These are phyloP conservation scores for Battus philenor DNA, from an alignment of 1,140 invertebrate species.

Conservation along the genomic window DNA sequence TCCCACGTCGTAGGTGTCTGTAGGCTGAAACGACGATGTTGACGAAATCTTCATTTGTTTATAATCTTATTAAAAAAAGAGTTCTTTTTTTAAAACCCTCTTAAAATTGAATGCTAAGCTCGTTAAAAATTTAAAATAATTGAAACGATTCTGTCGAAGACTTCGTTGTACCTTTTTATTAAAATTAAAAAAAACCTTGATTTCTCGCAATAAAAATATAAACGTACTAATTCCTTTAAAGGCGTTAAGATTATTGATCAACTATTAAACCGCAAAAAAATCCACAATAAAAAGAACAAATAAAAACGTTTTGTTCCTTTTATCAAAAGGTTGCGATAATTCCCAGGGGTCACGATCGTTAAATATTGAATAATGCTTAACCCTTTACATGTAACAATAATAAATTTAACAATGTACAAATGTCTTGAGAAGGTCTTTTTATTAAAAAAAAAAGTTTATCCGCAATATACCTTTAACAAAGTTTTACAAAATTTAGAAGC, in stretches of 20 bases:
- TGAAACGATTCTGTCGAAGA: too few species aligned
- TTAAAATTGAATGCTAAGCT: too few species aligned
- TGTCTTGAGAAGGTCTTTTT: slow-evolving; percentile 8
- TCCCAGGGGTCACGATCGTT: slow-evolving; percentile 18
- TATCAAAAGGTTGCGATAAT: slow-evolving; percentile 20
- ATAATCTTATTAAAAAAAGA: too few species aligned
- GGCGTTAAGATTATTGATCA: neutral
- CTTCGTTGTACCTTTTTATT: too few species aligned
- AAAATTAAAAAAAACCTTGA: neutral
- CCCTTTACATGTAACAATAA: slow-evolving; percentile 16
- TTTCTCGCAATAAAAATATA: neutral
- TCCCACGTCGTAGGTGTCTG: too few species aligned
- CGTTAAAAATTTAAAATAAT: too few species aligned
- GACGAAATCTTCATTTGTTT: too few species aligned
- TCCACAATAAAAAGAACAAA: slow-evolving; percentile 7
- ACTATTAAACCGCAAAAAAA: slow-evolving; percentile 4
- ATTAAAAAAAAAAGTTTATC: neutral
- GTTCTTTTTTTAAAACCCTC: too few species aligned
- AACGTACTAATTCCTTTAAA: slow-evolving; percentile 8
- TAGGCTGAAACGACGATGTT: too few species aligned
- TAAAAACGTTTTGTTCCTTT: slow-evolving; percentile 13
- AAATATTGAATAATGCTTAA: slow-evolving; percentile 14
- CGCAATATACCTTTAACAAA: neutral
- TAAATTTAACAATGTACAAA: slow-evolving; percentile 6
- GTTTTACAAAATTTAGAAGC: neutral